Conservation (phyloP, 2,113 vertebrate species). For the Piprites chloris region DNA sequence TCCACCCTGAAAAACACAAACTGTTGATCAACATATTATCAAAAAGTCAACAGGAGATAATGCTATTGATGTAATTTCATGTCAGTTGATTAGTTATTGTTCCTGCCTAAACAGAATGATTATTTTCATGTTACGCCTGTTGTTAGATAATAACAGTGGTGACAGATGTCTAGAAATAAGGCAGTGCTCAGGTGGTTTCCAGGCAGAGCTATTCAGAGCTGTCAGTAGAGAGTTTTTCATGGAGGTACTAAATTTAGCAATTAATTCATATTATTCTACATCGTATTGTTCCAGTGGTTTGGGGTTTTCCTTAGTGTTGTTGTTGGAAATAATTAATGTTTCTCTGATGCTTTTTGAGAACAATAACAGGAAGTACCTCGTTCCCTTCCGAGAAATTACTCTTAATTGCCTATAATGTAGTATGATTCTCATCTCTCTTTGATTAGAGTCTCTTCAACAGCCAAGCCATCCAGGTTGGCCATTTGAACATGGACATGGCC, state of each 20-base stretch:
- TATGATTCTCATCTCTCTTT: accelerated
- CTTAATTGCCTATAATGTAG: neutral
- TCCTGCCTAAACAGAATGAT: neutral
- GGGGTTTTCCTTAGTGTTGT: neutral
- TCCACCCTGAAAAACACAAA: neutral
- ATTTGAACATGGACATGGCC: neutral
- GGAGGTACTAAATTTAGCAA: neutral
- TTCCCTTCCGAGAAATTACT: neutral
- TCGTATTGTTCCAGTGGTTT: neutral
- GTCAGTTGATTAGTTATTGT: conserved; percentile 25
- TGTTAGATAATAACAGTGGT: conserved; percentile 42
- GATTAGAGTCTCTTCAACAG: neutral
- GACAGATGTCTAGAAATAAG: conserved; percentile 42
- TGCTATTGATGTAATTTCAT: conserved; percentile 12
- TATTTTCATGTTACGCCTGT: conserved; percentile 43
- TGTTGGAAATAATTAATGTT: neutral
- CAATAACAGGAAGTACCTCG: neutral
- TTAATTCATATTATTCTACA: neutral
- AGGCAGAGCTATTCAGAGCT: neutral
- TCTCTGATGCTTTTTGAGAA: conserved; percentile 11
- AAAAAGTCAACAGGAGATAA: conserved; percentile 43
- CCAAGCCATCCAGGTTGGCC: neutral
- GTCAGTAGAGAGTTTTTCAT: neutral
- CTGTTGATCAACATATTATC: neutral
- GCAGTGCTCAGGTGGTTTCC: conserved; percentile 40